Evolutionary conservation across 2,888 invertebrate species (phyloP), one percentile per base, ranked within the genome.

Genomic region (Blastobasis adustella): DNA sequence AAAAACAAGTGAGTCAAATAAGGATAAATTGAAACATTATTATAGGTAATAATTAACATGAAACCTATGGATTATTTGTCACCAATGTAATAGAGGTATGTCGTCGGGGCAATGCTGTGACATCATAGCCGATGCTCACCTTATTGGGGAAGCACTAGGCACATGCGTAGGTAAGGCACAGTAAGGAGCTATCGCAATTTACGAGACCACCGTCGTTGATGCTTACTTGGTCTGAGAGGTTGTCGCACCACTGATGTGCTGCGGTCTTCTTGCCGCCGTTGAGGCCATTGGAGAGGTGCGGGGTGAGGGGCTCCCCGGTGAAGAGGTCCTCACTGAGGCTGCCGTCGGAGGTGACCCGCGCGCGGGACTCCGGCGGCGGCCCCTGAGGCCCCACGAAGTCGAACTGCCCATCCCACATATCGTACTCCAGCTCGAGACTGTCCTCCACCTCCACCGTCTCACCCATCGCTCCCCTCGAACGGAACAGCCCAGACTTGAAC

Each of bases 331-430:
- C 89, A 1, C 82, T 79, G 53, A 88, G 68, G 58, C 88, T 87
- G 10, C 67, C 63, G 58, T 85, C 82, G 5, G 88, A 86, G 44
- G 78, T 79, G 54, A 85, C 78, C 50, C 89, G 75, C 9, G 66
- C 67, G 43, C 86, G 71, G 37, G 70, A 63, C 55, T 77, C 79
- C 10, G 79, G 77, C 3, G 81, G 73, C 1, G 82, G 74, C 4
- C 78, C 85, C 64, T 89, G 89, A 7, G 91, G 90, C 45, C 95
- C 95, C 64, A 95, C 91, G 80, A 95, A 95, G 82, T 95, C 94
- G 70, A 96, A 96, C 84, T 95, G 95, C 54, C 95, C 95, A 76
- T 95, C 94, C 95, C 95, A 96, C 92, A 95, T 93, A 73, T 96
- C 95, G 79, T 94, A 95, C 79, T 94, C 95, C 79, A 95, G 89